A percentile compares a stretch with the other conserved stretches of the same genome.
Evolutionary conservation across 2,888 invertebrate genomes (phyloP).

Genomic region (Camponotus fellah): DNA sequence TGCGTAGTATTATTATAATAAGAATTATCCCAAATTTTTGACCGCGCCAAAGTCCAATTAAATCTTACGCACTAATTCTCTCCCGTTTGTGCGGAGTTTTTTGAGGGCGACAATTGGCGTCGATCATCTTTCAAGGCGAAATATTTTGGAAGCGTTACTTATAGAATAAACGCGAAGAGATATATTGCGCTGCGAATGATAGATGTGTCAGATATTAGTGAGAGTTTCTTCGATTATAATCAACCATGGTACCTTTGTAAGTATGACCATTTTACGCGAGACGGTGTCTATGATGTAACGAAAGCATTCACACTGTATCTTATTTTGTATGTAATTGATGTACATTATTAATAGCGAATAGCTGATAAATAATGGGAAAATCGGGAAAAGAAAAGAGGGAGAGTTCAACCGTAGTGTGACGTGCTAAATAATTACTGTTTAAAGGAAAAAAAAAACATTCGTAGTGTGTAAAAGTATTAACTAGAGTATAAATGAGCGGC

Average conservation of each 20-base stretch:
- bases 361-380: constrained; percentile 50
- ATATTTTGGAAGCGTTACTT: not conserved
- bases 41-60: constrained; percentile 53
- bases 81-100: constrained; percentile 50
- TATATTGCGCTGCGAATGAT: constrained; percentile 28
- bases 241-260: constrained; percentile 67
- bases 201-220: constrained; percentile 25
- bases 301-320: constrained; percentile 70
- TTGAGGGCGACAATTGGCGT: constrained; percentile 47
- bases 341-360: constrained; percentile 82
- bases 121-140: constrained; percentile 18
- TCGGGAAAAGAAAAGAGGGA: not conserved
- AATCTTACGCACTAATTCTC: constrained; percentile 50
- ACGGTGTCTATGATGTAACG: constrained; percentile 60
- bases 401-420: constrained; percentile 73
- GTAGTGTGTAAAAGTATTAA: constrained; percentile 77
- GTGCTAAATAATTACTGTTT: constrained; percentile 71
- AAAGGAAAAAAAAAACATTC: constrained; percentile 69
- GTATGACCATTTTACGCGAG: constrained; percentile 68
- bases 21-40: constrained; percentile 61
- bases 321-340: constrained; percentile 83
- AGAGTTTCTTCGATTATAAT: constrained; percentile 49
- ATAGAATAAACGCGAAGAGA: constrained; percentile 6
- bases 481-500: constrained; percentile 72
- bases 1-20: constrained; percentile 57